Evolutionary conservation across 2,888 invertebrate genomes (phyloP), one percentile per base, ranked within the genome.

Genomic region (Arctia plantaginis): DNA sequence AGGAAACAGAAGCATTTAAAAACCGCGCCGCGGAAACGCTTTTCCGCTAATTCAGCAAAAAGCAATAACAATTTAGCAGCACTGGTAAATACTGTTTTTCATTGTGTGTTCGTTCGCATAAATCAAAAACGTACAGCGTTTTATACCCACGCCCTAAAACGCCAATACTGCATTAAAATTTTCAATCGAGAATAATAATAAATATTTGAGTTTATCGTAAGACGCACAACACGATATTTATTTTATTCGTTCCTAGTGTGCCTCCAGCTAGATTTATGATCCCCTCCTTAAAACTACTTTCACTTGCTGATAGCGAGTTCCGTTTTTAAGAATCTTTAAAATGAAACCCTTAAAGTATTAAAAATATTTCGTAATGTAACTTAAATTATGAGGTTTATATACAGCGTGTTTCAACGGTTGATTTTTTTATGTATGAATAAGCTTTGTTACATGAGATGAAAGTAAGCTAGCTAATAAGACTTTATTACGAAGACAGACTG

Each of bases 41-140:
- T 82, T 85, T 78, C 77, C 79, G 82, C 86, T 86, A 83, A 85
- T 87, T 82, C 83, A 80, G 84, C 85, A 87, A 87, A 87, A 87
- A 86, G 83, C 83, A 80, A 84, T 84, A 86, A 85, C 86, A 86
- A 86, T 86, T 85, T 85, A 82, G 80, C 81, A 66, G 69, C 71
- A 73, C 75, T 72, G 77, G 77, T 79, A 77, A 62, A 80, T 79
- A 78, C 78, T 78, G 80, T 81, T 76, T 75, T 72, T 76, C 72
- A 66, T 70, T 62, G 72, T 47, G 59, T 35, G 44, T 59, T 69
- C 72, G 41, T 68, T 71, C 51, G 30, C 71, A 74, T 74, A 74
- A 74, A 74, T 74, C 74, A 74, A 66, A 72, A 72, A 66, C 47
- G 69, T 62, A 69, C 47, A 69, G 51, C 39, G 23, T 66, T 72